Percentiles rank a stretch among this genome's conserved stretches.
phyloP scores from a whole-genome alignment of 2,113 vertebrate species.

The Passer montanus region DNA sequence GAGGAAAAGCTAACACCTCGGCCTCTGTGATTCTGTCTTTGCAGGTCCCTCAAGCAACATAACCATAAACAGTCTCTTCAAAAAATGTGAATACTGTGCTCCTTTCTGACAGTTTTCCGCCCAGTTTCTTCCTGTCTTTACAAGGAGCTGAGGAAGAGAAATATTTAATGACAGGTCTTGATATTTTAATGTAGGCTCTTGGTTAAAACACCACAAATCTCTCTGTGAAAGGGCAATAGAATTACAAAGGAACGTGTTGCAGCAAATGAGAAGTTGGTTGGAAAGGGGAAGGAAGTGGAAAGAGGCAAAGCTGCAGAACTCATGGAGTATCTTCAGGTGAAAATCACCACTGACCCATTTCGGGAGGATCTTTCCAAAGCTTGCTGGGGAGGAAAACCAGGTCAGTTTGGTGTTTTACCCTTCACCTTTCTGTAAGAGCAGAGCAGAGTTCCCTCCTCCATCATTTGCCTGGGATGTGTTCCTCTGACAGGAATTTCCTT shows the following conservation, averaged over 20 bases:
- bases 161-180: conserved; percentile 67
- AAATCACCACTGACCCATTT: background rate
- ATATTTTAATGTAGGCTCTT: conserved; percentile 59
- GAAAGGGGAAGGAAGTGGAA: background rate
- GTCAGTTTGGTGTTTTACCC: background rate
- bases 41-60: conserved; percentile 44
- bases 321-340: accelerated
- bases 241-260: background rate
- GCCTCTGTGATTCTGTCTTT: conserved; percentile 10
- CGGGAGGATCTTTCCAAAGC: background rate
- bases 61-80: conserved; percentile 48
- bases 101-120: conserved; percentile 36
- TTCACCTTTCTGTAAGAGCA: background rate
- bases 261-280: background rate
- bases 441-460: background rate
- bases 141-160: conserved; percentile 58
- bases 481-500: background rate
- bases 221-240: background rate
- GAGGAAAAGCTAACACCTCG: background rate
- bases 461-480: background rate
- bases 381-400: background rate
- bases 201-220: conserved; percentile 63
- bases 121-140: conserved; percentile 21
- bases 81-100: conserved; percentile 20
- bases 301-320: background rate